phyloP scores from a whole-genome alignment of 2,888 invertebrate species.

The Heliconius charithonia region DNA sequence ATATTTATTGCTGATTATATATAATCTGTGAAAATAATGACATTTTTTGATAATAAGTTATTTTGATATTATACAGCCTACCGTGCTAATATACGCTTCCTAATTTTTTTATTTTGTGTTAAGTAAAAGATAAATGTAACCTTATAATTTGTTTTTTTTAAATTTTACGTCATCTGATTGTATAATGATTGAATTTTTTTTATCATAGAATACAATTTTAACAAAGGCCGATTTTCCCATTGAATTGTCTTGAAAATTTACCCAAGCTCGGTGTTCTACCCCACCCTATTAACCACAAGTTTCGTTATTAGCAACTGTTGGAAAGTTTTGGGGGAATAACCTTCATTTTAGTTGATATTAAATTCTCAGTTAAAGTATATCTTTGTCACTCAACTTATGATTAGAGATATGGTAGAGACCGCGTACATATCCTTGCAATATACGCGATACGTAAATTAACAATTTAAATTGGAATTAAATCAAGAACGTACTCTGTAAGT shows the following conservation, averaged over 20 bases:
- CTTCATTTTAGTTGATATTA: conserved; percentile 80
- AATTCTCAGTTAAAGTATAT: conserved; percentile 66
- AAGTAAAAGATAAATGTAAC: neutral
- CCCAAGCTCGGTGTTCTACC: conserved; percentile 50
- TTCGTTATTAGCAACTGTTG: conserved; percentile 80
- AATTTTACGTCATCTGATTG: conserved; percentile 32
- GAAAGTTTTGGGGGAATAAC: conserved; percentile 80
- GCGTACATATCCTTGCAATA: neutral
- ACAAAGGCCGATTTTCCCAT: conserved; percentile 80
- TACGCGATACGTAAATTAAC: neutral
- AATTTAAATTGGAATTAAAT: neutral
- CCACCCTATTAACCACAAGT: conserved; percentile 77
- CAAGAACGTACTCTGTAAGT: neutral
- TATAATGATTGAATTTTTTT: conserved; percentile 52
- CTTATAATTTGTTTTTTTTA: neutral
- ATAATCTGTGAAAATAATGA: neutral
- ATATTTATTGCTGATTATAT: conserved; percentile 27
- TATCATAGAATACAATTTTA: conserved; percentile 69
- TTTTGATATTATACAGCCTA: neutral
- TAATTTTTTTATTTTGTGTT: neutral
- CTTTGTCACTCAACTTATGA: conserved; percentile 27
- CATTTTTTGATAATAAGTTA: neutral
- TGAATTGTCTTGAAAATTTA: conserved; percentile 76
- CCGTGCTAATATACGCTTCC: no score
- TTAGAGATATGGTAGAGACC: conserved; percentile 10